Conservation (phyloP, 30 jellyfish, hydroid and myxozoan species). For the Catostylus mosaicus region DNA sequence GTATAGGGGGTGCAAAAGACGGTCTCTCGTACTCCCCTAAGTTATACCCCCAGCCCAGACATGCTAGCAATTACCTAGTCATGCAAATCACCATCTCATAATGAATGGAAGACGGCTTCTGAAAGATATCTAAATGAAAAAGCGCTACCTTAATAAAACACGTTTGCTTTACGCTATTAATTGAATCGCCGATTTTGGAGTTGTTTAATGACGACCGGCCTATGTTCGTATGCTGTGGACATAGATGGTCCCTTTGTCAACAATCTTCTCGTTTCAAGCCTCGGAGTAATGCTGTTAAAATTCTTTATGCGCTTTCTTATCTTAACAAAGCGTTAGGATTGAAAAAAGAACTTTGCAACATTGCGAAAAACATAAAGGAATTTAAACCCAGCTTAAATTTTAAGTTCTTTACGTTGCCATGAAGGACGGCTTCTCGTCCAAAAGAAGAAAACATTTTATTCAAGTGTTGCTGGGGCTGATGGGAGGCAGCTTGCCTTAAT, state of each 20-base stretch:
- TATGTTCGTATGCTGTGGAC: background rate
- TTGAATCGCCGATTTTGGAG: background rate
- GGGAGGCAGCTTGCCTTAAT: too few species aligned
- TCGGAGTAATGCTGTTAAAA: conserved; percentile 1
- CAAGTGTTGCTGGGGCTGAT: too few species aligned
- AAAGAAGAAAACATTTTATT: too few species aligned
- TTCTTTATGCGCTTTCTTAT: conserved; percentile 10
- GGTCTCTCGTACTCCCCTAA: too few species aligned
- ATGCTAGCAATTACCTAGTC: too few species aligned
- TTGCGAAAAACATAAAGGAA: background rate
- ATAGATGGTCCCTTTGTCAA: background rate
- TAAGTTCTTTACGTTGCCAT: too few species aligned
- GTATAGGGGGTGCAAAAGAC: too few species aligned
- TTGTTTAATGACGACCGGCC: conserved; percentile 1
- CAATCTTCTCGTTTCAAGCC: background rate
- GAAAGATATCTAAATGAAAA: too few species aligned
- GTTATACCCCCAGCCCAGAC: too few species aligned
- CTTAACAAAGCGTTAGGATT: background rate
- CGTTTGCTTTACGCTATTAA: background rate
- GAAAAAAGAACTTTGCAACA: background rate
- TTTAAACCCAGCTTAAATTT: background rate
- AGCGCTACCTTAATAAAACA: background rate
- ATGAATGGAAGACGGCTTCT: too few species aligned
- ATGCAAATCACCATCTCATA: too few species aligned
- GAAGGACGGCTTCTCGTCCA: too few species aligned